Evolutionary conservation across 2,888 invertebrate species (phyloP).

Genomic region (Plagodis dolabraria): DNA sequence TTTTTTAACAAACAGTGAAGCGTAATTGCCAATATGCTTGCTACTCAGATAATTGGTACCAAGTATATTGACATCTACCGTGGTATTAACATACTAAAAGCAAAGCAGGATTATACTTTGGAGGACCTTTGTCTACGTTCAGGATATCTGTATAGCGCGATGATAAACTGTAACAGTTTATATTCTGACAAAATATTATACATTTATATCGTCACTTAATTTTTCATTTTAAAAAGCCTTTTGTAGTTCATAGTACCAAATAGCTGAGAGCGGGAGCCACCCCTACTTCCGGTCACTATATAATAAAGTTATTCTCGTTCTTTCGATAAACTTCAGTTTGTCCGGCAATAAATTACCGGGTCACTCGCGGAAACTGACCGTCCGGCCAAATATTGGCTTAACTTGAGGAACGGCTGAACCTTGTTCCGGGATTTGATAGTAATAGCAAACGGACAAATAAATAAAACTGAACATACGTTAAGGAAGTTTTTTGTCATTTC

Average conservation of each 20-base stretch:
- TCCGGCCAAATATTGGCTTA: slow-evolving; percentile 81
- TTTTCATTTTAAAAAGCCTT: slow-evolving; percentile 19
- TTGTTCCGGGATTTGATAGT: slow-evolving; percentile 63
- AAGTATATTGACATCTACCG: too few relatives aligned
- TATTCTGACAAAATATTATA: too few relatives aligned
- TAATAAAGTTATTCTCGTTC: slow-evolving; percentile 85
- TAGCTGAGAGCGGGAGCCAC: slow-evolving; percentile 43
- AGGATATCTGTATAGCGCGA: too few relatives aligned
- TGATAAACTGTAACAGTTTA: too few relatives aligned
- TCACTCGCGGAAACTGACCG: slow-evolving; percentile 54
- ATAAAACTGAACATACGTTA: slow-evolving; percentile 43
- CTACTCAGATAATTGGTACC: too few relatives aligned
- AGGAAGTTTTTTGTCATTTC: slow-evolving; percentile 26
- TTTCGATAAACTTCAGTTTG: slow-evolving; percentile 84
- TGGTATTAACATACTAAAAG: too few relatives aligned
- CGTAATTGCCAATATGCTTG: too few relatives aligned
- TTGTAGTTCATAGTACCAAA: slow-evolving; percentile 50
- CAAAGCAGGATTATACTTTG: too few relatives aligned
- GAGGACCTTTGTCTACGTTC: too few relatives aligned
- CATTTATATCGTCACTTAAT: too few relatives aligned
- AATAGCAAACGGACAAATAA: slow-evolving; percentile 61
- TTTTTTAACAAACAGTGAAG: too few relatives aligned
- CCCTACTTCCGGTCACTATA: slow-evolving; percentile 80
- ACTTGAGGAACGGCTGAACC: slow-evolving; percentile 72
- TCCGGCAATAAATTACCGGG: slow-evolving; percentile 81